Evolutionary conservation across 2,797 vertebrate genomes (phyloP).

Genomic region (Sarcoramphus papa): DNA sequence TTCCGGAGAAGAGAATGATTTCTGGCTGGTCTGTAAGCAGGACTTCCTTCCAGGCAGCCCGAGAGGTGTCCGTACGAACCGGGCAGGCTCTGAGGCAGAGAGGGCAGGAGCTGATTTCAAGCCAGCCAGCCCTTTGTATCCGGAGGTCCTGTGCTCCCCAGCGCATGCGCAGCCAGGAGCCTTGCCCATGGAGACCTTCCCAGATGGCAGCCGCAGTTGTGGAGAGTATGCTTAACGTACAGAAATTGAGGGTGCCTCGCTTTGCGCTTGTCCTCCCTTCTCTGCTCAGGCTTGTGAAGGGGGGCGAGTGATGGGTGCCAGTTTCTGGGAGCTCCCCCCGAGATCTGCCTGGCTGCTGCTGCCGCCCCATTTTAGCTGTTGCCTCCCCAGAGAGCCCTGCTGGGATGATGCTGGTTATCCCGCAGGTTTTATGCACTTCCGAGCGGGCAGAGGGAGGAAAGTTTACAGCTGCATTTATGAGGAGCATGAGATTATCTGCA

Average conservation of each 20-base stretch:
- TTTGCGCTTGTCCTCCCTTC: neutral
- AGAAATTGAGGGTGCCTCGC: neutral
- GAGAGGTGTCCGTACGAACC: accelerated
- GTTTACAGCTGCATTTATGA: slow-evolving; percentile 44
- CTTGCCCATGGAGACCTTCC: neutral
- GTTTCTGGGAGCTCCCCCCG: neutral
- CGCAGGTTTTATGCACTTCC: neutral
- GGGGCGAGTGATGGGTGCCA: neutral
- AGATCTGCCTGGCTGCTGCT: neutral
- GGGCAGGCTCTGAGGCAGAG: neutral
- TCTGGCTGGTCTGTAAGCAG: neutral
- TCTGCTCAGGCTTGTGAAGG: neutral
- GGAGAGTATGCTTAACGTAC: accelerated
- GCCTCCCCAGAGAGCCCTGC: neutral
- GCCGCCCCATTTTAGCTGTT: neutral
- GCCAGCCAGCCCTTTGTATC: neutral
- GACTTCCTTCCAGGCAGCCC: neutral
- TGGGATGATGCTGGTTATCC: neutral
- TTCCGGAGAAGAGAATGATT: neutral
- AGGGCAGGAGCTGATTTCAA: neutral
- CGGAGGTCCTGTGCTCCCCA: neutral
- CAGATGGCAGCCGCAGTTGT: accelerated
- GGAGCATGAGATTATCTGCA: slow-evolving; percentile 56
- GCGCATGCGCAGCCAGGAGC: neutral
- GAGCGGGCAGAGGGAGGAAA: neutral